Percentiles rank a stretch among this genome's conserved stretches.
Conservation (phyloP, 64 coral and sea anemone genomes). For the Platygyra sinensis region DNA sequence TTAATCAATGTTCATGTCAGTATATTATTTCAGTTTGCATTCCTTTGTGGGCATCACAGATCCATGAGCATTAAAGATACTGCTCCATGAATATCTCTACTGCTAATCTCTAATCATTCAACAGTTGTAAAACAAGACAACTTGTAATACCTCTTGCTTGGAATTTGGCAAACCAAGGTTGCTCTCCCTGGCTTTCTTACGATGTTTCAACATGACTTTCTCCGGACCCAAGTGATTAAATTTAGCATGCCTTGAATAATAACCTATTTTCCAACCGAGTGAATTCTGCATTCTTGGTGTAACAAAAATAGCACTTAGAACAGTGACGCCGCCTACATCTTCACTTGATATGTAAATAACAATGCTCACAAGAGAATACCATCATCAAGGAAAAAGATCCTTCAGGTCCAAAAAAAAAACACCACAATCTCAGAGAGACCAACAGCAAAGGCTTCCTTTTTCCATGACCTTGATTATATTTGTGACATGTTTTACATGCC, state of each 20-base stretch:
- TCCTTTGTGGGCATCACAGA: too few species aligned
- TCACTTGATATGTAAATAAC: neutral
- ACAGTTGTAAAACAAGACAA: neutral
- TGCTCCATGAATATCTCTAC: too few species aligned
- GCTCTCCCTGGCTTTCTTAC: neutral
- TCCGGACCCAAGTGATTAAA: neutral
- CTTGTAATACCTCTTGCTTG: conserved; percentile 4
- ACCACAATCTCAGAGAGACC: neutral
- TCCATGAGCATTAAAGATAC: neutral
- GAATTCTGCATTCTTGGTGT: neutral
- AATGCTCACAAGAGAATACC: neutral
- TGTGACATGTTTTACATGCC: neutral
- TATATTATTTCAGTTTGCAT: too few species aligned
- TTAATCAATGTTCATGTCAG: too few species aligned
- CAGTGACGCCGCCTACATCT: neutral
- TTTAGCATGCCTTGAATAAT: neutral
- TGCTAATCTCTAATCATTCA: neutral
- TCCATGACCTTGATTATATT: neutral
- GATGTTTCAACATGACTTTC: conserved; percentile 40
- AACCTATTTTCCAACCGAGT: too few species aligned
- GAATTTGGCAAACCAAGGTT: neutral
- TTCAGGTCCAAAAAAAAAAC: neutral
- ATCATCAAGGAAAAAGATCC: neutral
- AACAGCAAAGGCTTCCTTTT: neutral
- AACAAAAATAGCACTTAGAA: neutral